Base-by-base conservation (phyloP, 2,888 invertebrate genomes). In the Melipona beecheii region DNA sequence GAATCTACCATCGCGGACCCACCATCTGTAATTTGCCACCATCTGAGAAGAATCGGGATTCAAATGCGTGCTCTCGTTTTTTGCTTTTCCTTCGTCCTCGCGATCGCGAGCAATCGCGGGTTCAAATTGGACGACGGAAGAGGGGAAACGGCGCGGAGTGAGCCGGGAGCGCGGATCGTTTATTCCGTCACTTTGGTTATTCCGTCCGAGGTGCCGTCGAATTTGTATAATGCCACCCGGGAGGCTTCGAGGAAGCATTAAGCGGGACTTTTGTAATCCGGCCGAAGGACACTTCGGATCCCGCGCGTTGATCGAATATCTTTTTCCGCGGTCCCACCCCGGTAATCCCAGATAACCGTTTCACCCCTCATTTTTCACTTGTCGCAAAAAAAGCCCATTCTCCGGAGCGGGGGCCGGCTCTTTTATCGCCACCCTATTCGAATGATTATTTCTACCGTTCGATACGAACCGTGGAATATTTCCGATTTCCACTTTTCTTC, bases 181-280 rank as follows among this genome's bases (percentile, higher is more conserved):
- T 77, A 77, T 72, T 68, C 66, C 52, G 77, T 62, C 77, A 54
- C 77, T 77, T 77, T 60, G n/a, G 24, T 43, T 43, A 43, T 43
- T 43, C 60, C 54, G 81, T 81, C 77, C 77, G n/a, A 50, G 73
- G 60, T 43, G 49, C 72, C 65, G 24, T 75, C 36, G 74, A 84
- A 87, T 87, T 86, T 86, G 81, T 82, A 65, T 79, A 79, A 81
- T 79, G 81, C 52, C 31, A 50, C 81, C 49, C 49, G 52, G 54
- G 74, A 72, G 81, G 27, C 27, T 31, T 78, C 68, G 66, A n/a
- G 36, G 66, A 19, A 24, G 74, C 71, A 58, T 83, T 62, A 64
- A 65, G 27, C 52, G 62, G 71, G 69, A 69, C 27, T 66, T 62
- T 31, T 31, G 65, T 74, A 65, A 83, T 83, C 73, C 68, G n/a